Conservation (phyloP, 1,140 invertebrate genomes). For the Spodoptera frugiperda region DNA sequence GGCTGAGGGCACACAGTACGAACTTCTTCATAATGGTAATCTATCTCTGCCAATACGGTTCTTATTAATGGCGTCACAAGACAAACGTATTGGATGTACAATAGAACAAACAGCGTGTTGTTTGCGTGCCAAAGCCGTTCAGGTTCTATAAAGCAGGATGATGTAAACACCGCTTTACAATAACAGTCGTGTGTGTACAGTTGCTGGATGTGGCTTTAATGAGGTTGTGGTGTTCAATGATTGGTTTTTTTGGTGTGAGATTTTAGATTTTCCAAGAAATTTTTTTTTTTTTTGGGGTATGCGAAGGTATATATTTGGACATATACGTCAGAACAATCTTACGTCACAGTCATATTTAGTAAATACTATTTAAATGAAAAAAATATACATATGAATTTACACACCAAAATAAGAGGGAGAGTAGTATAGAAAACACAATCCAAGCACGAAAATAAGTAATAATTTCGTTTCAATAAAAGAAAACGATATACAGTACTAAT, state of each 20-base stretch:
- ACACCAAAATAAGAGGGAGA: too few species aligned
- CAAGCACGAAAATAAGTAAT: too few species aligned
- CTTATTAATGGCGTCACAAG: slow-evolving; percentile 48
- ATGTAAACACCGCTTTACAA: slow-evolving; percentile 55
- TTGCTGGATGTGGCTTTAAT: slow-evolving; percentile 31
- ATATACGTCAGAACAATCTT: too few species aligned
- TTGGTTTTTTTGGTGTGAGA: slow-evolving; percentile 2
- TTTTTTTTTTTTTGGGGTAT: not conserved
- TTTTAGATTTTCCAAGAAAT: not conserved
- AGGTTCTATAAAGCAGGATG: slow-evolving; percentile 53
- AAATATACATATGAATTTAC: too few species aligned
- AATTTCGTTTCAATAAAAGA: too few species aligned
- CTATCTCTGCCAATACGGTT: slow-evolving; percentile 38
- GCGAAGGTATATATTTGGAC: too few species aligned
- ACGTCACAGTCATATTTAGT: too few species aligned
- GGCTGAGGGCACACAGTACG: not conserved
- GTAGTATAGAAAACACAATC: too few species aligned
- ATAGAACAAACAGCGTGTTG: slow-evolving; percentile 48
- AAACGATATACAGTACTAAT: too few species aligned
- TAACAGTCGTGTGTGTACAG: slow-evolving; percentile 25
- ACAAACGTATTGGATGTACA: slow-evolving; percentile 49
- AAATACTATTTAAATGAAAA: too few species aligned
- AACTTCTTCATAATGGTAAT: slow-evolving; percentile 39
- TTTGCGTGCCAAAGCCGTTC: slow-evolving; percentile 51
- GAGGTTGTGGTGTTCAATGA: not conserved